Conservation (phyloP, 2,113 vertebrate species). For the Phylloscopus trochiloides region DNA sequence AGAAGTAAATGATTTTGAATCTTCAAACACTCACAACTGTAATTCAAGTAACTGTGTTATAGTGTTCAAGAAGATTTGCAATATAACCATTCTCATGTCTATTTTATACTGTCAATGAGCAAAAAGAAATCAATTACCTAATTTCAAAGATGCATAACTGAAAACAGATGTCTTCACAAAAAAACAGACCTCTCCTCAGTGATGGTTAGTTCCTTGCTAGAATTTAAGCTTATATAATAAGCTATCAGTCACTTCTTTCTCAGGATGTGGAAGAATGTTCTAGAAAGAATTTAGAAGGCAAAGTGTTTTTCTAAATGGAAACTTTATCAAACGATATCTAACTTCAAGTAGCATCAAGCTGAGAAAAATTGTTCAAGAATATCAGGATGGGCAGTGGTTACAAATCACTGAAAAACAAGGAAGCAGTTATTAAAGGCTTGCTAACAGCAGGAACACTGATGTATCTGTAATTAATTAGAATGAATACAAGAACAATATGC, state of each 20-base stretch:
- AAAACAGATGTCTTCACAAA: not conserved
- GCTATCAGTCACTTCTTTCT: not conserved
- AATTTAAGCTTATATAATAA: not conserved
- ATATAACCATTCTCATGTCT: not conserved
- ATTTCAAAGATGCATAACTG: not conserved
- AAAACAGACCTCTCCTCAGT: not conserved
- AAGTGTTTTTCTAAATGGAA: not conserved
- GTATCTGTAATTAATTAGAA: not conserved
- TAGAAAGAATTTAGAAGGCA: not conserved
- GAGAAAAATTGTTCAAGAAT: not conserved
- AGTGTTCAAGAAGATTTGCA: not conserved
- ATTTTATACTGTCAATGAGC: not conserved
- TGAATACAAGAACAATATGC: not conserved
- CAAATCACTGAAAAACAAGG: not conserved
- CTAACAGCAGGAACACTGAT: not conserved
- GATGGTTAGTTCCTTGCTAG: not conserved
- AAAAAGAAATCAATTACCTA: not conserved
- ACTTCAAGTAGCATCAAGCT: not conserved
- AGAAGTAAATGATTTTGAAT: not conserved
- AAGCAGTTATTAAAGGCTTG: not conserved
- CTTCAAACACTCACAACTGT: not conserved
- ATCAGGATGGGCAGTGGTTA: not conserved
- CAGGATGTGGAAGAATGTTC: not conserved
- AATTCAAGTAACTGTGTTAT: not conserved
- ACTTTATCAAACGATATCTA: not conserved